Conservation (phyloP, 2,113 vertebrate genomes). For the Brachyistius frenatus region DNA sequence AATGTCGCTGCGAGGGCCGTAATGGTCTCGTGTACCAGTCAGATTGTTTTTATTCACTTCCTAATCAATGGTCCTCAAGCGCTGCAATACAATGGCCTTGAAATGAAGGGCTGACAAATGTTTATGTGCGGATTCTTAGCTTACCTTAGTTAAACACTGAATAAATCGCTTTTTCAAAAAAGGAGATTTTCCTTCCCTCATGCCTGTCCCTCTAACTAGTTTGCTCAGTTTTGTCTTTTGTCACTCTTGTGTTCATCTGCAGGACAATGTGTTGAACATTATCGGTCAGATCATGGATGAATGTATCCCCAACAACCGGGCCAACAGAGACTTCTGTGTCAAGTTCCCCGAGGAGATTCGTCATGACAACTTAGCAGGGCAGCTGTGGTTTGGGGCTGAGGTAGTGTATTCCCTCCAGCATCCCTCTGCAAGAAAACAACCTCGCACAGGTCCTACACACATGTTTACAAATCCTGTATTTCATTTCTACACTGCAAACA, state of each 20-base stretch:
- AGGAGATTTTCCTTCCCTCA: neutral
- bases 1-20: conserved; percentile 27
- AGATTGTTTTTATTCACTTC: conserved; percentile 53
- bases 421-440: conserved; percentile 49
- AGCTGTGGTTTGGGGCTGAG: conserved; percentile 99
- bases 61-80: conserved; percentile 55
- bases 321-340: conserved; percentile 95
- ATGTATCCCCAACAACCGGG: conserved; percentile 94
- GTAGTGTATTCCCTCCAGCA: conserved; percentile 80
- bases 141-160: conserved; percentile 13
- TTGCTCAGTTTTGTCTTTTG: conserved; percentile 48
- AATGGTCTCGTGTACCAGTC: conserved; percentile 47
- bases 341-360: conserved; percentile 99
- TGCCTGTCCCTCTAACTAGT: conserved; percentile 21
- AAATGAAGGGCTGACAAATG: conserved; percentile 14
- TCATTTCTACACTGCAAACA: neutral
- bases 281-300: conserved; percentile 98
- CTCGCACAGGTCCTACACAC: conserved; percentile 6
- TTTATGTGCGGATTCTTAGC: conserved; percentile 18
- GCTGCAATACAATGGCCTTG: conserved; percentile 3
- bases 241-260: conserved; percentile 54
- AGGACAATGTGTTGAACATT: conserved; percentile 97
- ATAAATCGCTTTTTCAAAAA: conserved; percentile 10
- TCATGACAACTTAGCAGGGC: conserved; percentile 97
- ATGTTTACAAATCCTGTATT: neutral